These are phyloP conservation scores for Amblyteles armatorius DNA, from an alignment of 2,888 invertebrate genomes.

Conservation along the genomic window DNA sequence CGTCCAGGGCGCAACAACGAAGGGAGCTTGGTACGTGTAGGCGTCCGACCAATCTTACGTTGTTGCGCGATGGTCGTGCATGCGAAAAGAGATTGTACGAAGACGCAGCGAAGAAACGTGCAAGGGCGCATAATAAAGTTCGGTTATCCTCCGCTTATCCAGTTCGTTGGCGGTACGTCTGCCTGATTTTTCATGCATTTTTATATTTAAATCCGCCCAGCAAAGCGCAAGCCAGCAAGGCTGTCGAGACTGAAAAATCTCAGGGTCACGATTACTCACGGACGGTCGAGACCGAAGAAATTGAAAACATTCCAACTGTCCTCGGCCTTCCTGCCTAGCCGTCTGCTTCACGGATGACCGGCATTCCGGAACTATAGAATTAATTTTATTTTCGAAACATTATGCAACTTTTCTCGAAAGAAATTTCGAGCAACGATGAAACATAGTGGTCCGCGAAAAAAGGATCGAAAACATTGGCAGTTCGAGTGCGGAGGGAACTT, in stretches of 20 bases:
- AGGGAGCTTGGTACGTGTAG: conserved; percentile 27
- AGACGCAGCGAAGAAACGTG: conserved; percentile 5
- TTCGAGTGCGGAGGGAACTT: background rate
- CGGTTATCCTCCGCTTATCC: conserved; percentile 19
- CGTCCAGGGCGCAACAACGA: conserved; percentile 47
- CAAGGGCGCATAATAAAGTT: conserved; percentile 57
- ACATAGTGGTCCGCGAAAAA: background rate
- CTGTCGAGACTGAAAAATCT: conserved; percentile 30
- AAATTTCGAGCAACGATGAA: background rate
- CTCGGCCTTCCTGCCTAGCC: background rate
- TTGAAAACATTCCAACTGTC: conserved; percentile 26
- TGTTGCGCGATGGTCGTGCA: conserved; percentile 57
- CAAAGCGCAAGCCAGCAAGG: conserved; percentile 3
- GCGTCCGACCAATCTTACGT: conserved; percentile 53
- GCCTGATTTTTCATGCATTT: conserved; percentile 46
- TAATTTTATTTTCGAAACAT: conserved; percentile 2
- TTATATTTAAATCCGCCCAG: conserved; percentile 46
- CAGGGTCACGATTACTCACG: conserved; percentile 33
- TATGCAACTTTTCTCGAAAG: background rate
- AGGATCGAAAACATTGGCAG: background rate
- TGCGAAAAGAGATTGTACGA: conserved; percentile 49
- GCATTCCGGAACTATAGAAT: background rate
- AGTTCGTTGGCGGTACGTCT: background rate
- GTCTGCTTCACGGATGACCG: background rate
- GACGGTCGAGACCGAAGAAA: conserved; percentile 24